These are phyloP conservation scores for Archivesica marissinica DNA, from an alignment of 1,140 invertebrate genomes.

Conservation along the genomic window DNA sequence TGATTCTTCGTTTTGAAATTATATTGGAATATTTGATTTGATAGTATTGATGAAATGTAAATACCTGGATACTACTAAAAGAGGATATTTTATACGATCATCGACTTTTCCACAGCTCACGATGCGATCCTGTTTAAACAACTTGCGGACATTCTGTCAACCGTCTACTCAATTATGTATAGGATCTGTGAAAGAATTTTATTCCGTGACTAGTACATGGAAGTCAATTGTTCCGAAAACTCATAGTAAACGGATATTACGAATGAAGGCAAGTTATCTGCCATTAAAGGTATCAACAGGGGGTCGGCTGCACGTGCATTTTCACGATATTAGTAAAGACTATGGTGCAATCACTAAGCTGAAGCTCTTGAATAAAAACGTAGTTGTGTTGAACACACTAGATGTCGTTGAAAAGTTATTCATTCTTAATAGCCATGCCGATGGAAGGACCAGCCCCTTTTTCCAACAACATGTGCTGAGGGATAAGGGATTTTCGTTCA, in stretches of 20 bases:
- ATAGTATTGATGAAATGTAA: no score
- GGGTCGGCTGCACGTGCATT: slow-evolving; percentile 38
- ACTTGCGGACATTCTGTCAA: background rate
- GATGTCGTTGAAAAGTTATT: background rate
- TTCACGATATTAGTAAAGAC: slow-evolving; percentile 2
- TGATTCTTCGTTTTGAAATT: no score
- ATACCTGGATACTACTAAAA: no score
- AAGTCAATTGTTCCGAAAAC: background rate
- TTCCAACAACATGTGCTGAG: slow-evolving; percentile 33
- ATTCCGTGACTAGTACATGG: background rate
- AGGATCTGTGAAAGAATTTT: background rate
- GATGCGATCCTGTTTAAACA: background rate
- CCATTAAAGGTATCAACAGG: background rate
- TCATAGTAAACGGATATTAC: background rate
- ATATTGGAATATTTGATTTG: no score
- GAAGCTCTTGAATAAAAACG: slow-evolving; percentile 17
- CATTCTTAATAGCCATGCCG: background rate
- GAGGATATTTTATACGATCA: no score
- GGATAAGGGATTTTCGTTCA: slow-evolving; percentile 52
- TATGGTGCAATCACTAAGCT: slow-evolving; percentile 22
- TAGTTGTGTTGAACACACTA: slow-evolving; percentile 31
- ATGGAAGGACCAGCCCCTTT: slow-evolving; percentile 22
- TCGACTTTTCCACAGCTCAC: no score
- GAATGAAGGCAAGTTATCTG: background rate
- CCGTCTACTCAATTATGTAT: background rate